A percentile compares a stretch with the other conserved stretches of the same genome.
Conservation (phyloP, 2,113 vertebrate genomes). For the Lonchura striata region DNA sequence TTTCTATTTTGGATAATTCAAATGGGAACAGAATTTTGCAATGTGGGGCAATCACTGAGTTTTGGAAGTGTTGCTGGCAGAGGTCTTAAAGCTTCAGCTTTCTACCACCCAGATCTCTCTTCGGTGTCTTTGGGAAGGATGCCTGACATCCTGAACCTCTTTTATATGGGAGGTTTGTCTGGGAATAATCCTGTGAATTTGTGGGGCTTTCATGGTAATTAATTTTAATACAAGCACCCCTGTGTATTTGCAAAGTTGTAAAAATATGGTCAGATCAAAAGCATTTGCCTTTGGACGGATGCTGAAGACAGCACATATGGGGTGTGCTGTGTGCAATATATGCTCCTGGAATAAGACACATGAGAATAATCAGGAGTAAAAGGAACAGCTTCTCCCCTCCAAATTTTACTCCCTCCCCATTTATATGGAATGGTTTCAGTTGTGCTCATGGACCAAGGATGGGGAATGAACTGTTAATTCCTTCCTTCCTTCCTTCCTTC, state of each 20-base stretch:
- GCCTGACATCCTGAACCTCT: not conserved
- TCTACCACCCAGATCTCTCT: not conserved
- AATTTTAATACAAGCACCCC: conserved; percentile 24
- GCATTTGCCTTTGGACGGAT: not conserved
- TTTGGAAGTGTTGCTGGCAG: not conserved
- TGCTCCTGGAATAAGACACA: not conserved
- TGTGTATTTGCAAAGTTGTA: conserved; percentile 15
- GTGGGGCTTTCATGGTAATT: conserved; percentile 37
- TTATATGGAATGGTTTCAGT: not conserved
- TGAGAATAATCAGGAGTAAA: not conserved
- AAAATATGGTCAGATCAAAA: not conserved
- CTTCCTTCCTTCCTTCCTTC: not conserved
- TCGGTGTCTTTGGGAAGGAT: not conserved
- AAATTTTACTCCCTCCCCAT: not conserved
- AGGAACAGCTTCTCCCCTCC: not conserved
- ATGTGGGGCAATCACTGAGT: not conserved
- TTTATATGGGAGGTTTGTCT: not conserved
- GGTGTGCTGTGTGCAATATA: not conserved
- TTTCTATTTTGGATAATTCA: not conserved
- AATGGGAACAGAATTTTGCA: not conserved
- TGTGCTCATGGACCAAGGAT: not conserved
- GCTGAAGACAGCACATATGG: not conserved
- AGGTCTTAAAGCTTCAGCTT: not conserved
- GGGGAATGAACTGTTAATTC: not conserved
- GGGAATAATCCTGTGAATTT: not conserved